Evolutionary conservation across 2,888 invertebrate species (phyloP).

Genomic region (Anoncus sp.): DNA sequence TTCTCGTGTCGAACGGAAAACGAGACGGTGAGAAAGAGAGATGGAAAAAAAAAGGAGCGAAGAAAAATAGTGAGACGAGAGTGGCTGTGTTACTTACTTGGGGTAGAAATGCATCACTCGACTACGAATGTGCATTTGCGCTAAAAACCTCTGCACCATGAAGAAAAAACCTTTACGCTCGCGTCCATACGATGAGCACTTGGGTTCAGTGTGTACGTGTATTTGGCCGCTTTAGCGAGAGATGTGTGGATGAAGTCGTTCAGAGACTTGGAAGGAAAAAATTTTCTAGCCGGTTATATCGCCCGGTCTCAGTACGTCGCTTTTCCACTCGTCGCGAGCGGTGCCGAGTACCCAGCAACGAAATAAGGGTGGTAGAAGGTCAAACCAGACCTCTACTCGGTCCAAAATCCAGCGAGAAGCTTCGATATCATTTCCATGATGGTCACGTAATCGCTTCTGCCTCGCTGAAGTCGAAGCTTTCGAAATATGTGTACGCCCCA

Average conservation of each 20-base stretch:
- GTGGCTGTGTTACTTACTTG: constrained; percentile 28
- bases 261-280: constrained; percentile 41
- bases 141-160: constrained; percentile 21
- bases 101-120: constrained; percentile 49
- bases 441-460: constrained; percentile 66
- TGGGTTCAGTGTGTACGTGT: neutral
- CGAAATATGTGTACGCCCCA: constrained; percentile 50
- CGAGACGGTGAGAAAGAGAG: constrained; percentile 60
- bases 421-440: constrained; percentile 63
- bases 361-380: constrained; percentile 51
- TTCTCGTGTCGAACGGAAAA: constrained; percentile 68
- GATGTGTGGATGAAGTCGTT: constrained; percentile 24
- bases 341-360: constrained; percentile 30
- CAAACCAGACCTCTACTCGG: constrained; percentile 28
- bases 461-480: constrained; percentile 55
- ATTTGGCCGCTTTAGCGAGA: neutral
- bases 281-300: constrained; percentile 48
- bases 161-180: constrained; percentile 18
- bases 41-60: constrained; percentile 45
- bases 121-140: constrained; percentile 50
- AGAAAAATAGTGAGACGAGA: constrained; percentile 34
- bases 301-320: constrained; percentile 30
- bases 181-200: constrained; percentile 10
- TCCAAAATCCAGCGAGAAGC: constrained; percentile 40
- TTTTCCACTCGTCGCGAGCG: constrained; percentile 11